Evolutionary conservation across 2,797 vertebrate species (phyloP), one percentile per base, ranked within the genome.

Genomic region (Smutsia temminckii): DNA sequence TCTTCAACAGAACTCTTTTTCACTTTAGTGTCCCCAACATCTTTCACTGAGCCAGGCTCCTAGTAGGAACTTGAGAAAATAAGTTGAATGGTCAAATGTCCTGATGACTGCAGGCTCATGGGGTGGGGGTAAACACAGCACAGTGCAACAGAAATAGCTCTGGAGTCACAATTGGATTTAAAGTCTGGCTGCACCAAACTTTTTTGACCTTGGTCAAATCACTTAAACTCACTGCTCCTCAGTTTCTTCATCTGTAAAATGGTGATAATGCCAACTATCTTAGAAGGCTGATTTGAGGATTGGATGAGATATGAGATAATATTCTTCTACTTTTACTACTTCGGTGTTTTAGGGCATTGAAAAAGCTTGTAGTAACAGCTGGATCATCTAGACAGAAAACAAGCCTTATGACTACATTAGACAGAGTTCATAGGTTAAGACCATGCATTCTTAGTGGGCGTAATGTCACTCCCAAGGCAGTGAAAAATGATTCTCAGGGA

Each of bases 181-280:
- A 88, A 84, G 75, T 14, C 25, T 69, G 16, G 17, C 14, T 78
- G 16, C 57, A 72, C 3, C 63, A 92, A 89, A 57, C 42, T 59
- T 93, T 46, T 89, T 66, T 71, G 29, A 66, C 49, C 21, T 84
- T 66, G 51, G 37, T 71, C 53, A 93, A 90, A 59, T 95, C 18
- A 85, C 21, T 95, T 69, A 89, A 72, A 10, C n/a, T 92, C 91
- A 95, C 8, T 85, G 32, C 90, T 37, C 57, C 34, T 75, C 51
- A 68, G 49, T 72, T 86, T 77, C 74, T 86, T 86, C 64, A 49
- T 55, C 55, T 71, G 46, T 72, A 90, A 95, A 77, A 85, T 71
- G 25, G 11, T 14, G 74, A 61, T 88, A 68, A 63, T 66, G 57
- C 55, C 71, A 87, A 92, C 42, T 64, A 27, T 59, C 46, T 89